Percentiles rank a stretch among this genome's conserved stretches.
These are phyloP conservation scores for Proisotoma minuta DNA, from an alignment of 2,888 invertebrate genomes.

Conservation along the genomic window DNA sequence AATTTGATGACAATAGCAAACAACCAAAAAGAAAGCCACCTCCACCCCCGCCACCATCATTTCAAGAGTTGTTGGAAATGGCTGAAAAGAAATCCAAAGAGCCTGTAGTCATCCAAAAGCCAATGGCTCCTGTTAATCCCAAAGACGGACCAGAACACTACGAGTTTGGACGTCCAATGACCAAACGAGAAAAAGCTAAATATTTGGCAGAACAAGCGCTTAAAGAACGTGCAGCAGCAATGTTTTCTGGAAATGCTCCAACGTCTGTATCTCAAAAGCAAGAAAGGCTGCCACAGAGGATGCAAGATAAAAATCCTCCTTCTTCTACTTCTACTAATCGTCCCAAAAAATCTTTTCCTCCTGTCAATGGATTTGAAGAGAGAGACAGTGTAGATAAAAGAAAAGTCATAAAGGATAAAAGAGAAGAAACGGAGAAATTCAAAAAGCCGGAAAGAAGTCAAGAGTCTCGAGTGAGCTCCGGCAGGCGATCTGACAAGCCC, in stretches of 20 bases:
- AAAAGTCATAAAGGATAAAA: constrained; percentile 46
- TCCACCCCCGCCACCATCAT: constrained; percentile 71
- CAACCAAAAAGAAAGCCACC: constrained; percentile 55
- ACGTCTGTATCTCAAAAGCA: not conserved
- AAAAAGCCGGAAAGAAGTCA: constrained; percentile 30
- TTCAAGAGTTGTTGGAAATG: constrained; percentile 67
- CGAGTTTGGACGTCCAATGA: constrained; percentile 66
- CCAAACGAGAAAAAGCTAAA: constrained; percentile 73
- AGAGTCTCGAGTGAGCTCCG: not conserved
- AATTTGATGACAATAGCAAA: not conserved
- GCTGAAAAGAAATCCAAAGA: constrained; percentile 46
- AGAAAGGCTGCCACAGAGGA: constrained; percentile 9
- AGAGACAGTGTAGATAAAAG: constrained; percentile 58
- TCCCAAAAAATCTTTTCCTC: constrained; percentile 10
- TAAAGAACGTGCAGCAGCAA: constrained; percentile 49
- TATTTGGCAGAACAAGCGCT: constrained; percentile 66
- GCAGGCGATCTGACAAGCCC: constrained; percentile 16
- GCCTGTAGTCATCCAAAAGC: constrained; percentile 24
- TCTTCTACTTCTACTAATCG: not conserved
- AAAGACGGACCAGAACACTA: constrained; percentile 41
- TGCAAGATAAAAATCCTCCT: not conserved
- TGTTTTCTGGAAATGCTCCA: not conserved
- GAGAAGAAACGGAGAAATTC: constrained; percentile 49
- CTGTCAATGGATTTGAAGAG: constrained; percentile 53
- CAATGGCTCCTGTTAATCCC: not conserved